These are phyloP conservation scores for Strix occidentalis DNA, from an alignment of 2,797 vertebrate species.

Conservation along the genomic window DNA sequence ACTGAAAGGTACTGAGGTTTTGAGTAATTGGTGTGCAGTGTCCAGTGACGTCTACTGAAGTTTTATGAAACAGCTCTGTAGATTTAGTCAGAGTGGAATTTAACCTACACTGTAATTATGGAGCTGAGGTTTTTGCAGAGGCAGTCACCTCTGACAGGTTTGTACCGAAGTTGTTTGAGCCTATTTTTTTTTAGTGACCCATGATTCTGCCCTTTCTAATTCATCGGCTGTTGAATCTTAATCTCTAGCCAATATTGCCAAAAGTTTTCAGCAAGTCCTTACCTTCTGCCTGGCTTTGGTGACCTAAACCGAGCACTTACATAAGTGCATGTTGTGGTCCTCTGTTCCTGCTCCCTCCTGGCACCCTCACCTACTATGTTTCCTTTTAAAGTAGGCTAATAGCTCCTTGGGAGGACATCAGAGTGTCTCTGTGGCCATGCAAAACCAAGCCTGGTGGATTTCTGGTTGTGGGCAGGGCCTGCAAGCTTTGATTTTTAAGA, in stretches of 20 bases:
- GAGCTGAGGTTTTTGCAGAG: not conserved
- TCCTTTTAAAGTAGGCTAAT: not conserved
- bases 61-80: not conserved
- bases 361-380: not conserved
- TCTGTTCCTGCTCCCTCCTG: not conserved
- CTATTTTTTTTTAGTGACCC: not conserved
- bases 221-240: not conserved
- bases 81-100: not conserved
- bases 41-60: not conserved
- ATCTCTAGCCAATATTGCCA: not conserved
- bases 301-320: not conserved
- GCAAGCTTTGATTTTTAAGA: not conserved
- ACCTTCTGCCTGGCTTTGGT: not conserved
- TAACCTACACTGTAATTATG: not conserved
- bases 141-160: not conserved
- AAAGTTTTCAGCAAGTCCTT: not conserved
- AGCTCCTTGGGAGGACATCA: not conserved
- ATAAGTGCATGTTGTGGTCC: not conserved
- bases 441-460: not conserved
- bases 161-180: not conserved
- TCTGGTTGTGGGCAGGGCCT: not conserved
- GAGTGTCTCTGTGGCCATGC: not conserved
- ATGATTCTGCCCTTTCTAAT: not conserved
- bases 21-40: not conserved
- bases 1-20: conserved; percentile 1